Conservation (phyloP, 2,888 invertebrate genomes). For the Frankliniella fusca region DNA sequence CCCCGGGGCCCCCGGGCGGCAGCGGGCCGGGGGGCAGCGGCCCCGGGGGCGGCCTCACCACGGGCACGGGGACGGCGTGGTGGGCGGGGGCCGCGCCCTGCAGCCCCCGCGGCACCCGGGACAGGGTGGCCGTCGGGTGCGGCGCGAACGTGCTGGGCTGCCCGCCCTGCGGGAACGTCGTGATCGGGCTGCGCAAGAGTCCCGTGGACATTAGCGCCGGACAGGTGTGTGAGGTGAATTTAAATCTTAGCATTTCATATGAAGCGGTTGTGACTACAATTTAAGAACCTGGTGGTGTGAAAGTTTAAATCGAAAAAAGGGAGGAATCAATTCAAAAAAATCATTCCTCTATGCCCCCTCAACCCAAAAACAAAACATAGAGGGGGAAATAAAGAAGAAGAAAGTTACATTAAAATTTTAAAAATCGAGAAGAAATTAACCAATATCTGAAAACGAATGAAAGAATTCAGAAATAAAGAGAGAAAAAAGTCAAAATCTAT, state of each 20-base stretch:
- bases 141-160: not conserved
- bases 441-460: no score
- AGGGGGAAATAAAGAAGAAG: no score
- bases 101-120: not conserved
- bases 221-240: not conserved
- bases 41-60: not conserved
- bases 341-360: no score
- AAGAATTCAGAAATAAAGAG: no score
- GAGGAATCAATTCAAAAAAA: no score
- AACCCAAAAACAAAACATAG: no score
- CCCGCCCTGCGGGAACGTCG: not conserved
- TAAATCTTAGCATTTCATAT: not conserved
- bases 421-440: no score
- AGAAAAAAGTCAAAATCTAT: no score
- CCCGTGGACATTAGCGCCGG: not conserved
- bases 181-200: not conserved
- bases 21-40: not conserved
- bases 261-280: no score
- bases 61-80: slow-evolving; percentile 1
- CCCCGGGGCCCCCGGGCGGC: not conserved
- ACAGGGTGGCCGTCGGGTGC: slow-evolving; percentile 11
- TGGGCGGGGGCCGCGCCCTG: not conserved
- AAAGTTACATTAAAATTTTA: no score
- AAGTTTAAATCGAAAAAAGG: no score
- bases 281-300: no score